Base-by-base conservation (phyloP, 2,113 vertebrate genomes). In the Myiozetetes cayanensis region DNA sequence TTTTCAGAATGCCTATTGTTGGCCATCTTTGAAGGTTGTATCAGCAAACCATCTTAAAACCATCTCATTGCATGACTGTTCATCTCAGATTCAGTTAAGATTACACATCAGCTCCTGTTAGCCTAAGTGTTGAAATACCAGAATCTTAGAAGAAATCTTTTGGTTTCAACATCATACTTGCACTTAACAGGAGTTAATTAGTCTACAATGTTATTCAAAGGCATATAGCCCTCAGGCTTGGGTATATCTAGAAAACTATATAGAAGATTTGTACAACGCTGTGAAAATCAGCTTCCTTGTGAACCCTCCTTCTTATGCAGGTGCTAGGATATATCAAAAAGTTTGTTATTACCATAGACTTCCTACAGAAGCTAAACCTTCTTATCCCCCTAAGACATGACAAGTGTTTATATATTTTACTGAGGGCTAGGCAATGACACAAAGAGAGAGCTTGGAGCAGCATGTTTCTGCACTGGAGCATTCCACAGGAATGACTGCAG, bases 401-500 rank as follows among this genome's bases (percentile, higher is more conserved):
- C 16, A 19, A 65, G 44, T 3, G 25, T 61, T 82, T 76, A 71
- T n/a, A 50, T 84, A 68, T 78, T 92, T 95, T 83, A 82, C 75
- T 47, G 33, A 83, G 58, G 43, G 75, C 68, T 56, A 76, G 72
- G 59, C 35, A 83, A 28, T 49, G 92, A 80, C 93, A 90, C 67
- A 20, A 86, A 70, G 43, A 71, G 55, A 83, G 46, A 85, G 59
- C 47, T 50, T 71, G 35, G 17, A 95, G 72, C 85, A 80, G 82
- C 75, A 19, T 77, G 68, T 66, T 84, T 85, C 85, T 77, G 55
- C 68, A 84, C 55, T 56, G 72, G 24, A 90, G 63, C 87, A 77
- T 90, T 87, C 82, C 87, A 77, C 11, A 35, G 55, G 72, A 95
- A 46, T 53, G 47, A 63, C 75, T 83, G 87, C 76, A 96, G 88